phyloP scores from a whole-genome alignment of 2,797 vertebrate species.

The Bovichtus variegatus region DNA sequence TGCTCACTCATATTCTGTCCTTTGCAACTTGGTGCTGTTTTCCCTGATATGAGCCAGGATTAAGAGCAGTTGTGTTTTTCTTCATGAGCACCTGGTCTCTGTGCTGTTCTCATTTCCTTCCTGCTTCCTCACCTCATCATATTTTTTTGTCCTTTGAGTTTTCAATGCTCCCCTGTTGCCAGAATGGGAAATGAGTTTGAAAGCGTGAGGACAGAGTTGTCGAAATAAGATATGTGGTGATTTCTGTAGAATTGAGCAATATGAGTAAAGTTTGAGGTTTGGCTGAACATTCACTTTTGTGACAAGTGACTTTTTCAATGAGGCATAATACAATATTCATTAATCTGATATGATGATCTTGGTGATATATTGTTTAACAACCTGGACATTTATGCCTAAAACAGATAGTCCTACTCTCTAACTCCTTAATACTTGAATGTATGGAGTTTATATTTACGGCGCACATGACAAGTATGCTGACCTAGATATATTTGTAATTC shows the following conservation, averaged over 20 bases:
- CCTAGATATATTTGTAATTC: constrained; percentile 55
- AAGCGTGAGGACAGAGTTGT: constrained; percentile 38
- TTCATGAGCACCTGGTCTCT: constrained; percentile 68
- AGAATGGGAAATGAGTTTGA: constrained; percentile 70
- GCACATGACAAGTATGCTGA: constrained; percentile 42
- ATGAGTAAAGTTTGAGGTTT: not conserved
- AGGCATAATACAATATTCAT: not conserved
- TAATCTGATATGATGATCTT: not conserved
- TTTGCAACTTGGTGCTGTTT: constrained; percentile 30
- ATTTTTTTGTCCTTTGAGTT: constrained; percentile 62
- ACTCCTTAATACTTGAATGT: constrained; percentile 13
- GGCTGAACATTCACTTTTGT: constrained; percentile 7
- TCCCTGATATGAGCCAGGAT: constrained; percentile 47
- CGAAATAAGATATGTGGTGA: constrained; percentile 47
- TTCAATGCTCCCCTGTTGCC: constrained; percentile 47
- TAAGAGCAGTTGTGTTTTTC: constrained; percentile 70
- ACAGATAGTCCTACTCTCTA: constrained; percentile 6
- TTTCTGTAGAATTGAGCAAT: constrained; percentile 5
- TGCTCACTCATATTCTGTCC: constrained; percentile 21
- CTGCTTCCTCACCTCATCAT: constrained; percentile 61
- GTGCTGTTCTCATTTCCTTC: constrained; percentile 74
- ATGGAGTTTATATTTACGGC: constrained; percentile 36
- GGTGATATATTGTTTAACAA: not conserved
- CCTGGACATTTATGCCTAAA: not conserved
- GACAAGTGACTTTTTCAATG: constrained; percentile 24